These are phyloP conservation scores for Sturnus vulgaris DNA, from an alignment of 2,113 vertebrate genomes.

Conservation along the genomic window DNA sequence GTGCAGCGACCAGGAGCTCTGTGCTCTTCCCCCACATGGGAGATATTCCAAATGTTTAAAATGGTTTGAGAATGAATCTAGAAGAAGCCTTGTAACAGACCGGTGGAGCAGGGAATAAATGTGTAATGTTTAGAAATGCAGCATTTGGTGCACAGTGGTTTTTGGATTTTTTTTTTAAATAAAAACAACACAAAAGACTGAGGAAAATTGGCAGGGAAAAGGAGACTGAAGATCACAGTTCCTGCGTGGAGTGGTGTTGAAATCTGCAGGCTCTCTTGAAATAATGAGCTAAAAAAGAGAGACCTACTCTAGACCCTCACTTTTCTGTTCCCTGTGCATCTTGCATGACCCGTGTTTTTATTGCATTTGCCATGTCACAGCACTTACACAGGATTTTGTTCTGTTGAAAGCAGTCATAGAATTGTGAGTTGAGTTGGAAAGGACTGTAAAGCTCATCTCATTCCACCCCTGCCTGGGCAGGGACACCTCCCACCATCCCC, in stretches of 20 bases:
- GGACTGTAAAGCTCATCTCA: neutral
- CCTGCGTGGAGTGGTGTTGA: neutral
- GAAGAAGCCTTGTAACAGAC: neutral
- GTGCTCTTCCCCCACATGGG: neutral
- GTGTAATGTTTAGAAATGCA: neutral
- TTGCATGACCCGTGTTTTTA: accelerated
- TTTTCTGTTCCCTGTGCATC: neutral
- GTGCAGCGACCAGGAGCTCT: neutral
- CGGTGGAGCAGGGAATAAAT: neutral
- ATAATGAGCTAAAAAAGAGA: neutral
- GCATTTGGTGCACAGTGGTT: neutral
- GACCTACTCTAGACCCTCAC: neutral
- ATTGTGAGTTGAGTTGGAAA: neutral
- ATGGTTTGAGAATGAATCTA: neutral
- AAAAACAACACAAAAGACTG: neutral
- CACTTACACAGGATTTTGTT: neutral
- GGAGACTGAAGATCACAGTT: neutral
- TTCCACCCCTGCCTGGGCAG: neutral
- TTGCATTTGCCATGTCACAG: neutral
- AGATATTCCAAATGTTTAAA: neutral
- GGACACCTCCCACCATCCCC: neutral
- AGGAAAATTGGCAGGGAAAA: neutral
- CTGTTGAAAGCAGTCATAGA: neutral
- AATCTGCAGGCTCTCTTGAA: conserved; percentile 17
- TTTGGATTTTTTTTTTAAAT: neutral